Percentiles rank a stretch among this genome's conserved stretches.
Conservation (phyloP, 2,888 invertebrate species). For the Trichogramma evanescens region DNA sequence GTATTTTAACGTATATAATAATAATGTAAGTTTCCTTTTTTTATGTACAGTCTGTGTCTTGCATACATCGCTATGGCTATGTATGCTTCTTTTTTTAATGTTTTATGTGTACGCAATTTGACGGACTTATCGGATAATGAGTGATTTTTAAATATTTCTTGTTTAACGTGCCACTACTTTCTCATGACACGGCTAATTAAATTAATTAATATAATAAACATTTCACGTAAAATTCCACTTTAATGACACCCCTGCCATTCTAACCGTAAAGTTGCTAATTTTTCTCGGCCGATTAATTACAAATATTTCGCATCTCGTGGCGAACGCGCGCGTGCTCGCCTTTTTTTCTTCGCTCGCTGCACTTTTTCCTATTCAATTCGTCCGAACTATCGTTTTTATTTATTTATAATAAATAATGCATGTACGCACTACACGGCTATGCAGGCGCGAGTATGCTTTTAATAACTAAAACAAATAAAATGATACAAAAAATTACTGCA, state of each 20-base stretch:
- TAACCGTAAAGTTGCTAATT: too few species aligned
- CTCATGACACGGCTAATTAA: conserved; percentile 30
- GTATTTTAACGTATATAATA: conserved; percentile 12
- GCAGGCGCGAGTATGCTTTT: conserved; percentile 13
- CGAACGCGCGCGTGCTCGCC: conserved; percentile 2
- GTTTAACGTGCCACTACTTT: conserved; percentile 33
- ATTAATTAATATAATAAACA: neutral
- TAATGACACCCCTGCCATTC: too few species aligned
- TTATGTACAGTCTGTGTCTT: conserved; percentile 13
- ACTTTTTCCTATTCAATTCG: conserved; percentile 24
- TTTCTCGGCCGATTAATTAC: conserved; percentile 13
- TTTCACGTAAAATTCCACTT: too few species aligned
- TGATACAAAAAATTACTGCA: conserved; percentile 48
- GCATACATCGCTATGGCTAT: conserved; percentile 20
- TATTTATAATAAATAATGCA: too few species aligned
- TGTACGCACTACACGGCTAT: conserved; percentile 34
- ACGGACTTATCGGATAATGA: conserved; percentile 41
- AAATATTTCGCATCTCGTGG: conserved; percentile 22
- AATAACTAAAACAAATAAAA: conserved; percentile 28
- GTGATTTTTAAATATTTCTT: conserved; percentile 27
- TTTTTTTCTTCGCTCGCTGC: conserved; percentile 12
- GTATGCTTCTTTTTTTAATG: conserved; percentile 14
- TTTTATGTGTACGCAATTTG: conserved; percentile 26
- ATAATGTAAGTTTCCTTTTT: conserved; percentile 22
- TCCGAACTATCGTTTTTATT: conserved; percentile 27